These are phyloP conservation scores for Urocolius indicus DNA, from an alignment of 2,113 vertebrate genomes.

Conservation along the genomic window DNA sequence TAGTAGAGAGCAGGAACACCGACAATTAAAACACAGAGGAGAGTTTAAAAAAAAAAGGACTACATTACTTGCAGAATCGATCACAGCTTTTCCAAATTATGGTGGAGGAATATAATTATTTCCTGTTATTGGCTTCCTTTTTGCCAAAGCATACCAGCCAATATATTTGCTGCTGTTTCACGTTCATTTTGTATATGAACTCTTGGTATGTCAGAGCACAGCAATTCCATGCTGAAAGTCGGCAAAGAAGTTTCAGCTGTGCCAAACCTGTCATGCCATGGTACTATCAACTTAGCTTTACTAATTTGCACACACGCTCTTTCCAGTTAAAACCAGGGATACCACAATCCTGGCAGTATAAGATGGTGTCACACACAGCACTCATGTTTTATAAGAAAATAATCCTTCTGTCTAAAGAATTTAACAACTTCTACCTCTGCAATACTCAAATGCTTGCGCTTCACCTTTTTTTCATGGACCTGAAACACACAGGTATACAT, in stretches of 20 bases:
- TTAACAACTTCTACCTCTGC: not conserved
- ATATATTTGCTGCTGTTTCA: not conserved
- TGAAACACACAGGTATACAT: not conserved
- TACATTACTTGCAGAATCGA: not conserved
- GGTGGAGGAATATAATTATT: not conserved
- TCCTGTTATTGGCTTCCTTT: not conserved
- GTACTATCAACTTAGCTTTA: not conserved
- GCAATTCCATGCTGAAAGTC: not conserved
- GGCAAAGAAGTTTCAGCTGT: not conserved
- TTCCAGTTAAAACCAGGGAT: not conserved
- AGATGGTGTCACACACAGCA: not conserved
- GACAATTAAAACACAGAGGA: not conserved
- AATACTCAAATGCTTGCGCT: not conserved
- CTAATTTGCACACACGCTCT: not conserved
- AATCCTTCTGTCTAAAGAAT: not conserved
- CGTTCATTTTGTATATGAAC: not conserved
- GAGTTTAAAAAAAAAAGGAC: not conserved
- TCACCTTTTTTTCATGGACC: not conserved
- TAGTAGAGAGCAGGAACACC: not conserved
- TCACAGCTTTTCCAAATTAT: conserved; percentile 25
- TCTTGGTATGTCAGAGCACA: not conserved
- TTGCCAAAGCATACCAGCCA: not conserved
- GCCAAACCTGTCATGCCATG: not conserved
- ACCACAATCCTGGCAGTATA: not conserved
- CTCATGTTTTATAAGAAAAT: not conserved